Evolutionary conservation across 2,888 invertebrate species (phyloP).

Genomic region (Ditula angustiorana): DNA sequence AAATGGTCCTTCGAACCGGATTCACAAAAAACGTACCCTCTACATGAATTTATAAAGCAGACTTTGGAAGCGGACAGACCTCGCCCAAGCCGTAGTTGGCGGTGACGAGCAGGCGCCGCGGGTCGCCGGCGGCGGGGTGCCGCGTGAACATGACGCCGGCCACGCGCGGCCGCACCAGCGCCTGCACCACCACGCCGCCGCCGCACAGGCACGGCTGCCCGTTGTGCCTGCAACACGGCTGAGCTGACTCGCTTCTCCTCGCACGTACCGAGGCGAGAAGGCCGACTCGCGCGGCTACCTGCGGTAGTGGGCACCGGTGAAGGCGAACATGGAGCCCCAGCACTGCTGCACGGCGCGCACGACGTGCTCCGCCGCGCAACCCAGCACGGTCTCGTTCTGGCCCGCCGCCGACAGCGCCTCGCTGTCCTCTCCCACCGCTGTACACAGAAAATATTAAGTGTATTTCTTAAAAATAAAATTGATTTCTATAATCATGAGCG

Average conservation of each 20-base stretch:
- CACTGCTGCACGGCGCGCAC: conserved; percentile 87
- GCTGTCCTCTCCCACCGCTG: conserved; percentile 92
- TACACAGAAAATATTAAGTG: neutral
- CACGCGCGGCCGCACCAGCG: conserved; percentile 88
- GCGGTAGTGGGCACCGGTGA: conserved; percentile 91
- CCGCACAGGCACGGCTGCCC: conserved; percentile 88
- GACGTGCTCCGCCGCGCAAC: conserved; percentile 83
- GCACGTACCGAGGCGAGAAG: too few species aligned
- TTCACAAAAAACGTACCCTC: too few species aligned
- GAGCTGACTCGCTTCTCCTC: too few species aligned
- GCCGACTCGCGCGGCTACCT: conserved; percentile 74
- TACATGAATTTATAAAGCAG: too few species aligned
- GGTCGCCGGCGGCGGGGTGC: conserved; percentile 90
- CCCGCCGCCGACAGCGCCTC: conserved; percentile 93
- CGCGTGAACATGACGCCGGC: conserved; percentile 94
- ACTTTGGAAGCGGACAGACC: conserved; percentile 68
- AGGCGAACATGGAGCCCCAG: conserved; percentile 93
- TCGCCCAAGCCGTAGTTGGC: conserved; percentile 94
- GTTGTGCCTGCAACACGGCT: conserved; percentile 84
- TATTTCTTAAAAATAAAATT: too few species aligned
- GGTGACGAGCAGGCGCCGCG: conserved; percentile 88
- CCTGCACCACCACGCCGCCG: conserved; percentile 93
- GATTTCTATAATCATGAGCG: too few species aligned
- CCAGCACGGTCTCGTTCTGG: conserved; percentile 92
- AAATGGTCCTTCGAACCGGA: neutral